Conservation (phyloP, 2,888 invertebrate genomes). For the Panopea generosa region DNA sequence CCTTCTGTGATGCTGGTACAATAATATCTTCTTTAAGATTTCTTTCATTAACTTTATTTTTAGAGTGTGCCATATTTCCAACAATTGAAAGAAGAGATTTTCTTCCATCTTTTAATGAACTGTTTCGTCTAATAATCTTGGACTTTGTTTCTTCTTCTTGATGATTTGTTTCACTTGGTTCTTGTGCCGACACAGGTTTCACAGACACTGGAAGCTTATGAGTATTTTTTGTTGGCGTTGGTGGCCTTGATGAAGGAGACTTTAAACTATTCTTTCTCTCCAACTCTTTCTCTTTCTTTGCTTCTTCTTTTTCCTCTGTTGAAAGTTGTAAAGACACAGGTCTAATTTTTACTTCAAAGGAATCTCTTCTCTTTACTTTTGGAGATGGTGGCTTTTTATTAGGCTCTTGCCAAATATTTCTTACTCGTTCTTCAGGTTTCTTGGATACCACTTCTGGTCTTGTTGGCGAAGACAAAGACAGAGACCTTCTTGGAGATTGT, state of each 20-base stretch:
- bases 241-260: slow-evolving; percentile 27
- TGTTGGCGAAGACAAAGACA: slow-evolving; percentile 51
- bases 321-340: slow-evolving; percentile 41
- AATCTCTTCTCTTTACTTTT: slow-evolving; percentile 46
- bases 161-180: too few relatives aligned
- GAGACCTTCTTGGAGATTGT: slow-evolving; percentile 48
- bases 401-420: slow-evolving; percentile 53
- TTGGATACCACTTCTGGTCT: slow-evolving; percentile 32
- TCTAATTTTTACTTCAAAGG: slow-evolving; percentile 60
- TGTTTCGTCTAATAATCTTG: neutral
- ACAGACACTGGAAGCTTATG: slow-evolving; percentile 48
- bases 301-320: slow-evolving; percentile 33
- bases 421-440: slow-evolving; percentile 44
- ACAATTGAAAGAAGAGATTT: slow-evolving; percentile 40
- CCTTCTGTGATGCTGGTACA: neutral
- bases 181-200: slow-evolving; percentile 39
- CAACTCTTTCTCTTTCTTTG: slow-evolving; percentile 37
- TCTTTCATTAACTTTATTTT: neutral
- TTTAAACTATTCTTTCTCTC: slow-evolving; percentile 35
- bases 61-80: neutral
- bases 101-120: slow-evolving; percentile 10
- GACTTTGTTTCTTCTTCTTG: neutral
- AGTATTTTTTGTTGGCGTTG: slow-evolving; percentile 39
- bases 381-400: slow-evolving; percentile 43
- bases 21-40: neutral